Evolutionary conservation across 2,888 invertebrate species (phyloP).

Genomic region (Standfussiana lucernea): DNA sequence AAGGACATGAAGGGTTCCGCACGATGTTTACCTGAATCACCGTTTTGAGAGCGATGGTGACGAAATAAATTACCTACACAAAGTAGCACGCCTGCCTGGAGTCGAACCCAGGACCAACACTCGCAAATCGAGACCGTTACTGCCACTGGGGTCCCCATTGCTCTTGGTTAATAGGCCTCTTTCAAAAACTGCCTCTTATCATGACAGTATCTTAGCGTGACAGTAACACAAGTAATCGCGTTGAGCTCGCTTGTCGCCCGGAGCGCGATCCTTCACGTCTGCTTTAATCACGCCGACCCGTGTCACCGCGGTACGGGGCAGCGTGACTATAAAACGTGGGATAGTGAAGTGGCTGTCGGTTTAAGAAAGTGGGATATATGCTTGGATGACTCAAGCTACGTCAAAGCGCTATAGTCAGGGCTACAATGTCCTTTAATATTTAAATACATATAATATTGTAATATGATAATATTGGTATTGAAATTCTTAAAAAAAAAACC

Average conservation of each 20-base stretch:
- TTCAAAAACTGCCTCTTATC: background rate
- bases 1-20: background rate
- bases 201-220: slow-evolving; percentile 7
- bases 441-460: background rate
- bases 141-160: background rate
- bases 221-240: slow-evolving; percentile 28
- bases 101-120: background rate
- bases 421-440: background rate
- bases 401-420: background rate
- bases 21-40: background rate
- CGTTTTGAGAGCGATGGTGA: background rate
- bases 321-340: slow-evolving; percentile 11
- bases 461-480: background rate
- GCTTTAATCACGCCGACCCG: slow-evolving; percentile 40
- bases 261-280: slow-evolving; percentile 40
- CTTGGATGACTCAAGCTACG: background rate
- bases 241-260: slow-evolving; percentile 24
- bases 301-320: slow-evolving; percentile 18
- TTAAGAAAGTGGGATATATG: background rate
- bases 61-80: background rate
- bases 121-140: background rate
- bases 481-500: background rate
- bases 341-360: slow-evolving; percentile 17
- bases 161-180: background rate
- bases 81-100: background rate